Evolutionary conservation across 1,140 invertebrate species (phyloP).

Genomic region (Anastrepha ludens): DNA sequence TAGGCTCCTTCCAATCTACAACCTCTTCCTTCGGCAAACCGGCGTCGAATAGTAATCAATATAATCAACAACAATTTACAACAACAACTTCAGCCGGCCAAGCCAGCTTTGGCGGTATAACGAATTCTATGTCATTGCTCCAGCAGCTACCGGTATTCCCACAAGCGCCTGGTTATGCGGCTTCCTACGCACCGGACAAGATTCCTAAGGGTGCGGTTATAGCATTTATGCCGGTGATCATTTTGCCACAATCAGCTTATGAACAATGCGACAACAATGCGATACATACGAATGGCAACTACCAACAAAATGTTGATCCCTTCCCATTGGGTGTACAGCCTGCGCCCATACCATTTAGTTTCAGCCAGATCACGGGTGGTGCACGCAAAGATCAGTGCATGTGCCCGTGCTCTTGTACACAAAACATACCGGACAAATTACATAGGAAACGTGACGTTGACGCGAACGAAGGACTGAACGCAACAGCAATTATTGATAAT

Average conservation of each 20-base stretch:
- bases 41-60: slow-evolving; percentile 60
- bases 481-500: not conserved
- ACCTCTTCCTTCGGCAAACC: slow-evolving; percentile 70
- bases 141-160: slow-evolving; percentile 71
- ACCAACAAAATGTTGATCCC: slow-evolving; percentile 64
- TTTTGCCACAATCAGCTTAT: slow-evolving; percentile 76
- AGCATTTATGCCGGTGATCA: slow-evolving; percentile 78
- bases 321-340: slow-evolving; percentile 71
- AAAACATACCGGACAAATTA: slow-evolving; percentile 64
- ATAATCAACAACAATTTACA: slow-evolving; percentile 56
- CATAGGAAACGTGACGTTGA: slow-evolving; percentile 67
- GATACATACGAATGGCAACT: not conserved
- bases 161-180: slow-evolving; percentile 67
- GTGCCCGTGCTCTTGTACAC: slow-evolving; percentile 73
- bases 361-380: slow-evolving; percentile 66
- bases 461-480: slow-evolving; percentile 2
- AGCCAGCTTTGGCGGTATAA: slow-evolving; percentile 71
- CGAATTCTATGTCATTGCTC: slow-evolving; percentile 70
- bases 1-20: slow-evolving; percentile 56
- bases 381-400: slow-evolving; percentile 71
- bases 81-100: slow-evolving; percentile 64
- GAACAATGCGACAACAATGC: slow-evolving; percentile 60
- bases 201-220: slow-evolving; percentile 75
- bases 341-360: slow-evolving; percentile 62
- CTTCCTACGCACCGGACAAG: slow-evolving; percentile 73